Evolutionary conservation across 2,797 vertebrate genomes (phyloP).

Genomic region (Pyrocephalus nanus): DNA sequence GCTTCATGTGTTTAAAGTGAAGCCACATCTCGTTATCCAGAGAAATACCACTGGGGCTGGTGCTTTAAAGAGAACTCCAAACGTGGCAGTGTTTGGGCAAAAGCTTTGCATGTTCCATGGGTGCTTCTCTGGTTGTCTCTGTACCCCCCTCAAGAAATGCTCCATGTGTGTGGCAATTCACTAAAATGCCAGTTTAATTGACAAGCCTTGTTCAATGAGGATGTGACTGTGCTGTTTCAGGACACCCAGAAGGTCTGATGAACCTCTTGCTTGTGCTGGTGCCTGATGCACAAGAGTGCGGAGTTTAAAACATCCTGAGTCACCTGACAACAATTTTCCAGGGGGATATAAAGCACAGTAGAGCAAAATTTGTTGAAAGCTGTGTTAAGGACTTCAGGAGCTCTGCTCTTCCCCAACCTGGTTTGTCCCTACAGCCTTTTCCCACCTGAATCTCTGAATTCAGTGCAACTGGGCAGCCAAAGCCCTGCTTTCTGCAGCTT

Average conservation of each 20-base stretch:
- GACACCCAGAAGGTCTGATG: neutral
- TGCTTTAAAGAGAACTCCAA: neutral
- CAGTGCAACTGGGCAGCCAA: neutral
- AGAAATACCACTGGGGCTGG: neutral
- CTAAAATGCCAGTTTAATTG: accelerated
- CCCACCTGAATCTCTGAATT: neutral
- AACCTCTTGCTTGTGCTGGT: neutral
- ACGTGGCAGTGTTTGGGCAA: neutral
- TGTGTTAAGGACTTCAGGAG: neutral
- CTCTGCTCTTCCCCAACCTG: neutral
- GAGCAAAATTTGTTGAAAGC: neutral
- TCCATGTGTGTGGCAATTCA: neutral
- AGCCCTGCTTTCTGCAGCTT: neutral
- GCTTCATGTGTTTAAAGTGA: neutral
- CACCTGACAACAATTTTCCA: neutral
- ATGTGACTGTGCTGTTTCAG: neutral
- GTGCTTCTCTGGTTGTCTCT: neutral
- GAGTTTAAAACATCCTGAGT: neutral
- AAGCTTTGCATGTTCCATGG: neutral
- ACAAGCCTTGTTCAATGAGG: neutral
- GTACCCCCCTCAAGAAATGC: neutral
- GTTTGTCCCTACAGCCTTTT: neutral
- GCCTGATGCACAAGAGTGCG: neutral
- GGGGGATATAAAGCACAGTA: neutral
- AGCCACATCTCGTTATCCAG: neutral